Evolutionary conservation across 2,888 invertebrate species (phyloP), one percentile per base, ranked within the genome.

Genomic region (Mimas tiliae): DNA sequence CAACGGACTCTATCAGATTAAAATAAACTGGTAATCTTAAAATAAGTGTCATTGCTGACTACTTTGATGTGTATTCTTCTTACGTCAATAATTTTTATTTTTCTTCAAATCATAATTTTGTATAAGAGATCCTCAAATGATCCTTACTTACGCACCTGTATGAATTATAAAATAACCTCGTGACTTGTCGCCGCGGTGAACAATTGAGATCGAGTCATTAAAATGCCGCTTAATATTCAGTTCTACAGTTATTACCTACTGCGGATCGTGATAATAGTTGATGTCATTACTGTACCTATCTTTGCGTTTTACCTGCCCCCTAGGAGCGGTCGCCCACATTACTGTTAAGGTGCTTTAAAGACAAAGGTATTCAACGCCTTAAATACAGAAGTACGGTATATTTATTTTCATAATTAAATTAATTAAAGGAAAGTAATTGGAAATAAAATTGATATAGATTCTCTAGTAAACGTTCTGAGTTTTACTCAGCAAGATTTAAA

Each of bases 151-250:
- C 50, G 45, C 62, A 65, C 62, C 67, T 68, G 68, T 47, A 27
- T 58, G 63, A 69, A 75, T 75, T 73, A 76, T 78, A 74, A 71
- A 77, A 74, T 77, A 77, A 74, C 76, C 77, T 87, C 85, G 86
- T 85, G 85, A 84, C 83, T 83, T 68, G 80, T 78, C 79, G 72
- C 65, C 68, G 70, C 73, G 72, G 70, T 69, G 72, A 78, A 79
- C 74, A 77, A 81, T 84, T 72, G 74, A 78, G 77, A 84, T 78
- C 72, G 66, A 71, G 66, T 68, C 76, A 82, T 84, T 76, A 79
- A 73, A 77, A 70, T 65, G 68, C 66, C 62, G 51, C 67, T 67
- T 74, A 76, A 73, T 74, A 75, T 72, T 71, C 68, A 72, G 62
- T 65, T 68, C 74, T 75, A 67, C 65, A 64, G 72, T 72, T 72